phyloP scores from a whole-genome alignment of 2,797 vertebrate species.

The Phrynocephalus guinanensis region DNA sequence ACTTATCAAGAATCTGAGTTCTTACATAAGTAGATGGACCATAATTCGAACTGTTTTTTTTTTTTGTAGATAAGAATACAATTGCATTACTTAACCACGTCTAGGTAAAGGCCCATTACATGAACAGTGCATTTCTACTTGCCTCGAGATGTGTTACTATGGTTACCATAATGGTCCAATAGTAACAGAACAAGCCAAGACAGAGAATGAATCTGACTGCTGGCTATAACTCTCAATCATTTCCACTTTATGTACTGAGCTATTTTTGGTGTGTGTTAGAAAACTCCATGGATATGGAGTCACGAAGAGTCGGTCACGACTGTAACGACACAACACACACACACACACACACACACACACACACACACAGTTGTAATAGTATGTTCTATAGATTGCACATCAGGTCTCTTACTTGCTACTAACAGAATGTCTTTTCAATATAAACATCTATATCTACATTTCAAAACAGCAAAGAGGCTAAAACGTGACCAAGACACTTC shows the following conservation, averaged over 20 bases:
- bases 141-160: conserved; percentile 4
- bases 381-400: neutral
- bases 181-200: neutral
- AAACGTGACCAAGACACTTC: neutral
- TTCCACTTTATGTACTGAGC: neutral
- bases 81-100: conserved; percentile 13
- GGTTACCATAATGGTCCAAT: conserved; percentile 1
- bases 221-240: neutral
- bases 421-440: neutral
- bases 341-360: neutral
- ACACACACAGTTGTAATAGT: neutral
- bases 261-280: neutral
- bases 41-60: neutral
- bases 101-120: conserved; percentile 29
- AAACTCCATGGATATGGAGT: too few relatives aligned
- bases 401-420: neutral
- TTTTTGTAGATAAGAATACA: too few relatives aligned
- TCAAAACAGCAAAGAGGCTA: neutral
- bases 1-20: neutral
- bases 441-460: neutral
- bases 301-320: too few relatives aligned
- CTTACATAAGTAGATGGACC: neutral
- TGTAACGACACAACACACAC: too few relatives aligned
- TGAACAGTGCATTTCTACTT: conserved; percentile 26
- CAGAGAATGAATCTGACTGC: neutral